Evolutionary conservation across 64 coral and sea anemone species (phyloP), one percentile per base, ranked within the genome.

Genomic region (Stichodactyla mertensii): DNA sequence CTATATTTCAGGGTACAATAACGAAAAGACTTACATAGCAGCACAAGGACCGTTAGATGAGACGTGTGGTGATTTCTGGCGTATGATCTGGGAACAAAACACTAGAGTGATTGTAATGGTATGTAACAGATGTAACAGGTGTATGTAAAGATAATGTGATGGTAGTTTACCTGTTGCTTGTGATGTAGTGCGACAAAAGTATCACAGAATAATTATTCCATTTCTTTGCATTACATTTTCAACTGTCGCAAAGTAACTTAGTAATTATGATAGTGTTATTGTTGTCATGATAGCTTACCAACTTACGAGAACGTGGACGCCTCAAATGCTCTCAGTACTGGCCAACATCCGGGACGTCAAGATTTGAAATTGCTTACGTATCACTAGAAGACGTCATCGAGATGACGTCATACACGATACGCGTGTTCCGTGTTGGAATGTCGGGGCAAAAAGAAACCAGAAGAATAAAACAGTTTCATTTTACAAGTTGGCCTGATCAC

Each of bases 41-140:
- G 89, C 94, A 79, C 94, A 96, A 84, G 89, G 91, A 79, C 94
- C 94, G 14, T 79, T 96, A 52, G 71, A 77, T 16, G 94, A 96
- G 5, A 96, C 94, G 10, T 51, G 87, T 54, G 61, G 59, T 15
- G 94, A 96, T 93, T 96, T 96, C 71, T 96, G 94, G 94, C 91
- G 78, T 45, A 92, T 96, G 94, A 83, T 96, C 16, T 96, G 91
- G 94, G 94, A 96, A 62, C 94, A 96, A 64, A 74, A 90, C 18
- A 77, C 74, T 14, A 84, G 74, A 18, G 84, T 85, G 7, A 83
- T 96, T 70, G 91, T 96, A 1, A 96, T 96, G 94, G 94, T 96
- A 24, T 58, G 83, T 64, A 6, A 58, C 56, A 15, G 56, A 24
- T 58, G 83, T 64, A 6, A 58, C 56, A 15, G 56, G 2, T 58